Evolutionary conservation across 2,888 invertebrate species (phyloP), one percentile per base, ranked within the genome.

Genomic region (Mythimna loreyi): DNA sequence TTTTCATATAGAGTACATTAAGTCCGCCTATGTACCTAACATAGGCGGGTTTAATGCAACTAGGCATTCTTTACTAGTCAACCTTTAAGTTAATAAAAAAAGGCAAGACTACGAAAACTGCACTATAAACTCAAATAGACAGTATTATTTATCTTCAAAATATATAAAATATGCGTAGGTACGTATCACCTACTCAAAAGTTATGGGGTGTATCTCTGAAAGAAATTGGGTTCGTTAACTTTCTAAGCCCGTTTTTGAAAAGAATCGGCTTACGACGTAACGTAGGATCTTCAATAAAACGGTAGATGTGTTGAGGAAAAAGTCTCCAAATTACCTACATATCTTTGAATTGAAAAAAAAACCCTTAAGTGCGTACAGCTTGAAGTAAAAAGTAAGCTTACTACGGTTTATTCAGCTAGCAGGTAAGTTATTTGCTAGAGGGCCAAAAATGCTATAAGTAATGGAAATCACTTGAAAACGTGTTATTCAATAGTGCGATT

Each of bases 211-310:
- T 25, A 45, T 7, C 9, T 28, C 16, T 43, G 23, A 3, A 33
- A 58, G 11, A 61, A 67, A 75, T 55, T 53, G 36, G 25, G 28
- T 40, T 66, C 11, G 45, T 65, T 74, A 58, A 16, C 1, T 57
- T 5, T 57, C 3, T 28, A 30, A 11, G 11, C 23, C 28, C n/a
- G 1, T 36, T 52, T 23, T 67, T 21, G 1, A 1, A 1, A 62
- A 43, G 6, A 45, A 56, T 45, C 33, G n/a, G 43, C n/a, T 45
- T 73, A 19, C 5, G 9, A 11, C 28, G 47, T 19, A 43, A 49
- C 16, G 4, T 23, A 36, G 36, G 21, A 21, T 4, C 6, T 50
- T 25, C 23, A 25, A 4, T 52, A 21, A 21, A 53, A 11, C 30
- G 33, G 16, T 16, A 33, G 21, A 21, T 33, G 33, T 55, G 21